A percentile compares a stretch with the other conserved stretches of the same genome.
Conservation (phyloP, 2,888 invertebrate genomes). For the Cephus nigrinus region DNA sequence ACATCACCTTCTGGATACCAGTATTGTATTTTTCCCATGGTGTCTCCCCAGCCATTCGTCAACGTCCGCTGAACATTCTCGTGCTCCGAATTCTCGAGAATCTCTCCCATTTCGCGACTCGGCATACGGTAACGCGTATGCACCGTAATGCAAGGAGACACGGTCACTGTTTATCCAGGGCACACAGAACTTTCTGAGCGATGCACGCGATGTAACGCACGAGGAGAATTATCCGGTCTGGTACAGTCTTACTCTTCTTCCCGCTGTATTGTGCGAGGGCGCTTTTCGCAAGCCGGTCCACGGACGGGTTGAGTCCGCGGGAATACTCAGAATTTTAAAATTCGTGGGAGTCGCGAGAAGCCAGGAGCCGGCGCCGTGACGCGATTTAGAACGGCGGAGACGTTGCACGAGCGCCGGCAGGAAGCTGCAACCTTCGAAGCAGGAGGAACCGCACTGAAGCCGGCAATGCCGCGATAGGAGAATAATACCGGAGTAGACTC, state of each 20-base stretch:
- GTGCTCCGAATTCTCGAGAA: conserved; percentile 11
- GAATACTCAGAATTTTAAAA: neutral
- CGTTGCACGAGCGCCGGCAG: conserved; percentile 26
- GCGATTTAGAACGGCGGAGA: conserved; percentile 21
- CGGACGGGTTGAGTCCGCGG: neutral
- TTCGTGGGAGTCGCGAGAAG: conserved; percentile 12
- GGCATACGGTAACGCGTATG: neutral
- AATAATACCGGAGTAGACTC: conserved; percentile 17
- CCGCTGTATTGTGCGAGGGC: neutral
- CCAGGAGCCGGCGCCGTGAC: conserved; percentile 9
- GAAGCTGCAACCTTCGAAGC: conserved; percentile 15
- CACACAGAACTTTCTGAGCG: neutral
- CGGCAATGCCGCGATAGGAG: conserved; percentile 16
- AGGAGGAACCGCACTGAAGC: conserved; percentile 15
- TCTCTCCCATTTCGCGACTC: conserved; percentile 3
- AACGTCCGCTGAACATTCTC: conserved; percentile 24
- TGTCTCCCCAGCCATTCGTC: conserved; percentile 52
- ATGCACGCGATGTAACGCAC: neutral
- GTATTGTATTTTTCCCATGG: conserved; percentile 61
- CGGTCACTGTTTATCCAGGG: neutral
- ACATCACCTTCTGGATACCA: conserved; percentile 61
- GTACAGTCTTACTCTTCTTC: neutral
- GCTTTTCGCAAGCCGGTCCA: neutral
- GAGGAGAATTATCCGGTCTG: neutral
- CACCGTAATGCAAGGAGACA: neutral